phyloP scores from a whole-genome alignment of 2,797 vertebrate genomes.

The Hylomyscus alleni region DNA sequence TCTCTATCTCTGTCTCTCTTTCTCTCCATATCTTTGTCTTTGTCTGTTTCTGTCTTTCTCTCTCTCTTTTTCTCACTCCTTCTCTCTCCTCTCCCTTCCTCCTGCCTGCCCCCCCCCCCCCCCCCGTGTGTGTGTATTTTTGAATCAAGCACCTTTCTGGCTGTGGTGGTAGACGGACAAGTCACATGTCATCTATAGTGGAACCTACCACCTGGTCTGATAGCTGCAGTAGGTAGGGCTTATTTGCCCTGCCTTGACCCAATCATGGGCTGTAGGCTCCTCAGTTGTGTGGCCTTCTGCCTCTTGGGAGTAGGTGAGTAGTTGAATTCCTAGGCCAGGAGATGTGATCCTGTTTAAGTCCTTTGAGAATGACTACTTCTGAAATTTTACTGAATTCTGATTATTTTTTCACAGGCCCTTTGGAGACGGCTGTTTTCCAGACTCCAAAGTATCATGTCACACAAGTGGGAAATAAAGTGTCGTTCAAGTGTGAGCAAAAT shows the following conservation, averaged over 20 bases:
- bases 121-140: not conserved
- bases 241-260: accelerated
- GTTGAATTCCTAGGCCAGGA: not conserved
- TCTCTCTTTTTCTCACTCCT: no score
- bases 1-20: not conserved
- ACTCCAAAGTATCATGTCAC: constrained; percentile 10
- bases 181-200: accelerated
- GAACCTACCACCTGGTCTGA: not conserved
- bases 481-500: constrained; percentile 53
- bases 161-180: not conserved
- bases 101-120: accelerated
- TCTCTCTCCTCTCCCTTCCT: not conserved
- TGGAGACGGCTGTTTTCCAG: constrained; percentile 53
- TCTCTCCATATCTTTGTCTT: not conserved
- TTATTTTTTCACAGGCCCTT: constrained; percentile 2
- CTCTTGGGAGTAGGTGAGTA: constrained; percentile 63
- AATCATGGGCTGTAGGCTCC: constrained; percentile 10
- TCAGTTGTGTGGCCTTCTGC: constrained; percentile 45
- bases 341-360: accelerated
- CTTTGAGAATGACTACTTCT: not conserved
- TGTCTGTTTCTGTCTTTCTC: not conserved
- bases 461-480: not conserved
- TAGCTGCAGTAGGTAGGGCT: not conserved
- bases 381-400: not conserved
- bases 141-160: not conserved